Evolutionary conservation across 1,140 invertebrate genomes (phyloP).

Genomic region (Zelostemma sp.): DNA sequence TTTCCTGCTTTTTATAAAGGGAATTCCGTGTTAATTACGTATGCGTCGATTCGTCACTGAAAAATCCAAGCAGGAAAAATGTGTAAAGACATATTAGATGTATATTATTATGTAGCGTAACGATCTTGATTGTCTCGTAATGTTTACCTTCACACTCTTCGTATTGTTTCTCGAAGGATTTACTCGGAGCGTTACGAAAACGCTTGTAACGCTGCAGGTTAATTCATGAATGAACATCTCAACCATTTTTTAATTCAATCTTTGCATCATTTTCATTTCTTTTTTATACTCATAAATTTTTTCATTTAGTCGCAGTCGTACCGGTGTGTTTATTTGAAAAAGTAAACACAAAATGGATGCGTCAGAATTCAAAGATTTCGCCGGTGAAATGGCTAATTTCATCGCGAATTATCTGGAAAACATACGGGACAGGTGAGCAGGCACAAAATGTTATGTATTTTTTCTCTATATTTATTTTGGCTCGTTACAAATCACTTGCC

Average conservation of each 20-base stretch:
- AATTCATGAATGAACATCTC: too few relatives aligned
- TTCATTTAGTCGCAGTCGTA: too few relatives aligned
- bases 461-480: too few relatives aligned
- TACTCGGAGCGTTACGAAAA: background rate
- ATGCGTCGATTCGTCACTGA: constrained; percentile 21
- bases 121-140: constrained; percentile 6
- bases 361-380: constrained; percentile 26
- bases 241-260: too few relatives aligned
- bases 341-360: constrained; percentile 27
- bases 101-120: background rate
- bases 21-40: constrained; percentile 20
- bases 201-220: too few relatives aligned
- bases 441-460: too few relatives aligned
- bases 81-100: too few relatives aligned
- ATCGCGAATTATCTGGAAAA: constrained; percentile 44
- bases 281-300: too few relatives aligned
- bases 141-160: constrained; percentile 6
- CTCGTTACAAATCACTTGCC: too few relatives aligned
- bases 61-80: constrained; percentile 11
- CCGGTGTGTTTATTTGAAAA: too few relatives aligned
- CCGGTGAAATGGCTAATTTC: constrained; percentile 39
- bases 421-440: constrained; percentile 27
- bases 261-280: too few relatives aligned
- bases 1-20: constrained; percentile 31
- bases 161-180: constrained; percentile 7